phyloP scores from a whole-genome alignment of 2,113 vertebrate genomes.

The Hyaena hyaena region DNA sequence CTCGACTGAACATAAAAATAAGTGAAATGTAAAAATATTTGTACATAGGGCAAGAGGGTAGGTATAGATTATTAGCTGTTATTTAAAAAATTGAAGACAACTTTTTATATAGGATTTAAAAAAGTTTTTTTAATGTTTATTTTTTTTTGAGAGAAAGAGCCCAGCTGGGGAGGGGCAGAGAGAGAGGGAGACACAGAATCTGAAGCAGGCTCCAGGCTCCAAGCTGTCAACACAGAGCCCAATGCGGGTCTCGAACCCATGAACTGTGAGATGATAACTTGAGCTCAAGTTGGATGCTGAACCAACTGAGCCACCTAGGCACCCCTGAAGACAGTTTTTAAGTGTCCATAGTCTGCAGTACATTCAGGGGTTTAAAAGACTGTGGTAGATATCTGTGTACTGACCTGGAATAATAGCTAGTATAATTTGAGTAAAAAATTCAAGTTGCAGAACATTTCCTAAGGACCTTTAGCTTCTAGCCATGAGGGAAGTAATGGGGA shows the following conservation, averaged over 20 bases:
- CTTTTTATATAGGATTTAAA: background rate
- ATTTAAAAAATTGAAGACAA: background rate
- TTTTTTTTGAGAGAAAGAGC: too few species aligned
- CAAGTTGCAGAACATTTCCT: background rate
- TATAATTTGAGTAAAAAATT: background rate
- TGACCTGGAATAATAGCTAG: background rate
- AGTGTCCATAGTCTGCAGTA: background rate
- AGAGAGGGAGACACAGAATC: background rate
- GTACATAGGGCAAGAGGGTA: background rate
- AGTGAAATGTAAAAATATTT: constrained; percentile 18
- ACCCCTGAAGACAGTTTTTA: background rate
- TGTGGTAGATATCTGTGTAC: background rate
- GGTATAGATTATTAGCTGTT: background rate
- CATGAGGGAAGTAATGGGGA: background rate
- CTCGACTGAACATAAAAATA: background rate
- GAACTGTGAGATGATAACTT: too few species aligned
- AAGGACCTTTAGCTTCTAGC: background rate
- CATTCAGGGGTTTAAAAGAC: background rate
- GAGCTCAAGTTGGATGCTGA: background rate
- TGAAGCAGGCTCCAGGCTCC: background rate
- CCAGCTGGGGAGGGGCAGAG: background rate
- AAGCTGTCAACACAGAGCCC: background rate
- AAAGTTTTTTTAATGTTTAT: background rate
- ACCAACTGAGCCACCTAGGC: background rate
- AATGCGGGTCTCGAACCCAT: background rate